Evolutionary conservation across 2,888 invertebrate genomes (phyloP).

Genomic region (Sinodicranocentrus sp.): DNA sequence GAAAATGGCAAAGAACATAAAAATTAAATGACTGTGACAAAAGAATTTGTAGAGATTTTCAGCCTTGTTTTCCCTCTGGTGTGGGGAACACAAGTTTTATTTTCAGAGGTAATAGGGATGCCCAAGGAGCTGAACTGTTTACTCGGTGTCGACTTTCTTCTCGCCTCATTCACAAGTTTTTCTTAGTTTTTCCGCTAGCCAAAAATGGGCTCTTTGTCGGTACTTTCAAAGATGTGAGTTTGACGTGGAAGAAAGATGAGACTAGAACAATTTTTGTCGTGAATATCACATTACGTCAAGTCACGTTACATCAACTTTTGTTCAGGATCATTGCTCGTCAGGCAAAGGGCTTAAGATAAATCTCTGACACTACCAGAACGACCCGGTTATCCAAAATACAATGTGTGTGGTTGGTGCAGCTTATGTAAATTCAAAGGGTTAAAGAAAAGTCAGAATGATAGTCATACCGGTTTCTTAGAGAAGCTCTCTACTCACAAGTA

Average conservation of each 20-base stretch:
- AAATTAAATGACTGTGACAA: constrained; percentile 64
- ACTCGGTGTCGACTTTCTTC: not conserved
- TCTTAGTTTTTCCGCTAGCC: not conserved
- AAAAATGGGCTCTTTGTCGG: too few species aligned
- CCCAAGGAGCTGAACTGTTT: too few species aligned
- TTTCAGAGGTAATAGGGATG: too few species aligned
- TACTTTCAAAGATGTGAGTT: not conserved
- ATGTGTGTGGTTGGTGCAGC: too few species aligned
- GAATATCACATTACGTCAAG: constrained; percentile 60
- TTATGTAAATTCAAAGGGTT: not conserved
- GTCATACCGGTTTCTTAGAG: not conserved
- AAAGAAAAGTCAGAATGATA: not conserved
- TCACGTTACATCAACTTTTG: constrained; percentile 62
- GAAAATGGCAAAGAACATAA: constrained; percentile 27
- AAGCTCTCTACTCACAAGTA: not conserved
- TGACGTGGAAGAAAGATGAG: not conserved
- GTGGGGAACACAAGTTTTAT: constrained; percentile 6
- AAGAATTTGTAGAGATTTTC: constrained; percentile 6
- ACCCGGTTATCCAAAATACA: too few species aligned
- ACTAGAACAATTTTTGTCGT: constrained; percentile 42
- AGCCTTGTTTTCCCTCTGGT: too few species aligned
- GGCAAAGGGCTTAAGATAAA: not conserved
- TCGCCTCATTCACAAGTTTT: constrained; percentile 19
- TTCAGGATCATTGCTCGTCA: constrained; percentile 59
- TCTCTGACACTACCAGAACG: not conserved